Percentiles rank a stretch among this genome's conserved stretches.
phyloP scores from a whole-genome alignment of 1,140 invertebrate species.

The Luehdorfia chinensis region DNA sequence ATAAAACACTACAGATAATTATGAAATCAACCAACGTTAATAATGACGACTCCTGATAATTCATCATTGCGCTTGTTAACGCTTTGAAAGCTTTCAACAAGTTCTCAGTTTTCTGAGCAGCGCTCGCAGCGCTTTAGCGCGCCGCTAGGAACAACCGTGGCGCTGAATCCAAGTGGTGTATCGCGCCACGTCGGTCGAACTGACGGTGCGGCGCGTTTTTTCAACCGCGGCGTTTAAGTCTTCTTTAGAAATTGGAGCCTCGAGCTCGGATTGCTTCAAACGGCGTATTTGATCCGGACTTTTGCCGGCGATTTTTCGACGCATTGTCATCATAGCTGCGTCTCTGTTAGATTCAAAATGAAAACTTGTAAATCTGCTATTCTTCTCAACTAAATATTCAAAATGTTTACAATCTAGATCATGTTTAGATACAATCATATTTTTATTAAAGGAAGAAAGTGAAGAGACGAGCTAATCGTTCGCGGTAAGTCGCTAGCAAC shows the following conservation, averaged over 20 bases:
- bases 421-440: too few relatives aligned
- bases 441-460: too few relatives aligned
- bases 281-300: constrained; percentile 95
- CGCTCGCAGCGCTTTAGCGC: constrained; percentile 55
- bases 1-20: too few relatives aligned
- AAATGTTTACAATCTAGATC: too few relatives aligned
- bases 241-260: constrained; percentile 91
- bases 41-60: too few relatives aligned
- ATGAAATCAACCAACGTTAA: too few relatives aligned
- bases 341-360: constrained; percentile 80
- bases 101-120: constrained; percentile 44
- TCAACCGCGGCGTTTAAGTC: constrained; percentile 94
- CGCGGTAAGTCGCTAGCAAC: too few relatives aligned
- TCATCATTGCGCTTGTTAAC: too few relatives aligned
- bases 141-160: constrained; percentile 68
- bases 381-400: too few relatives aligned
- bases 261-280: constrained; percentile 95
- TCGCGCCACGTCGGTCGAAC: constrained; percentile 92
- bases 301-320: constrained; percentile 94
- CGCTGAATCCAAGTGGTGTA: constrained; percentile 95
- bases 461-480: too few relatives aligned
- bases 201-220: constrained; percentile 97
- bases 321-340: constrained; percentile 99
- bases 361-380: not conserved
- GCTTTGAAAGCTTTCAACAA: too few relatives aligned